Percentiles rank a stretch among this genome's conserved stretches.
Conservation (phyloP, 1,140 invertebrate species). For the Antheraea mylitta region DNA sequence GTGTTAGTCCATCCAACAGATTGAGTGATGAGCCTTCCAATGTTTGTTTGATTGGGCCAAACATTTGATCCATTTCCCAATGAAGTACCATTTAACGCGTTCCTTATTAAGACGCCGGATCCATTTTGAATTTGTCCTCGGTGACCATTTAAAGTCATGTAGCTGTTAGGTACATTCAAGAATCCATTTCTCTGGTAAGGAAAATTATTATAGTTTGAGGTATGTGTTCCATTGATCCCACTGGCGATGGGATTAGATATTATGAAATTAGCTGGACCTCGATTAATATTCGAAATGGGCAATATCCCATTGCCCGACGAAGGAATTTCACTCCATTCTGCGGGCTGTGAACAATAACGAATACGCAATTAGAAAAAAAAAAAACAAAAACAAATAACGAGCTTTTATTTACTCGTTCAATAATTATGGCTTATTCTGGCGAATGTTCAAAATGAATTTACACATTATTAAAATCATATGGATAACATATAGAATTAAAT, state of each 20-base stretch:
- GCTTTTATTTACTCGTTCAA: neutral
- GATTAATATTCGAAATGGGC: conserved; percentile 13
- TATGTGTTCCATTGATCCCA: neutral
- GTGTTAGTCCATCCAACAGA: neutral
- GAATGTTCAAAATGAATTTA: neutral
- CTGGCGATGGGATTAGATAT: conserved; percentile 6
- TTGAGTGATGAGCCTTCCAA: conserved; percentile 13
- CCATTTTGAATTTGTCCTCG: conserved; percentile 4
- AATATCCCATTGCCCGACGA: neutral
- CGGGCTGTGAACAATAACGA: conserved; percentile 18
- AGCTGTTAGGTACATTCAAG: neutral
- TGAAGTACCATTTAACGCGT: conserved; percentile 4
- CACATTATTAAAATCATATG: neutral
- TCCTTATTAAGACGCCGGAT: neutral
- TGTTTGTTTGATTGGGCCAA: conserved; percentile 12
- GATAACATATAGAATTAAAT: neutral
- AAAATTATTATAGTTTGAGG: conserved; percentile 13
- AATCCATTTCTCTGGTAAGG: conserved; percentile 10
- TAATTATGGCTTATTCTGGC: neutral
- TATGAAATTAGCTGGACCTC: conserved; percentile 3
- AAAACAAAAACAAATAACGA: neutral
- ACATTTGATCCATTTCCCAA: neutral
- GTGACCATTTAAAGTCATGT: neutral
- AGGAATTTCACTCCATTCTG: conserved; percentile 18
- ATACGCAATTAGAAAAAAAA: neutral